Conservation (phyloP, 1,140 invertebrate species). For the Zaprionus africanus region DNA sequence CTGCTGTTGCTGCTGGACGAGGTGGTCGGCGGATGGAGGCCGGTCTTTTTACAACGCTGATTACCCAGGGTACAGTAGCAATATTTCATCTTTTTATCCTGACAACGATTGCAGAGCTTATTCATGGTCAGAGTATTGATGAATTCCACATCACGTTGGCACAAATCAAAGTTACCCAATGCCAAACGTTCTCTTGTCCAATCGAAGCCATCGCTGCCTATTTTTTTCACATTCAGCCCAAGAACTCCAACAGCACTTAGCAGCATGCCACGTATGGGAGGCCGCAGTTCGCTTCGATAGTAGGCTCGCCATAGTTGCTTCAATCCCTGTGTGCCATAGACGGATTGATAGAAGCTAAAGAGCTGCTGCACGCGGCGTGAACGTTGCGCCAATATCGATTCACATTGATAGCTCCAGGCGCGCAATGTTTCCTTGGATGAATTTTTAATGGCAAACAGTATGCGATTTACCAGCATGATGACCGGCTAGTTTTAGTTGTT, state of each 20-base stretch:
- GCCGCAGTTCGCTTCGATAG: constrained; percentile 80
- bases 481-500: constrained; percentile 66
- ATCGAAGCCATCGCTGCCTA: constrained; percentile 65
- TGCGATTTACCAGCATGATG: constrained; percentile 72
- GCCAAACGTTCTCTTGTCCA: constrained; percentile 72
- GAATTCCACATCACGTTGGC: constrained; percentile 71
- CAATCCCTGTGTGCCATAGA: constrained; percentile 87
- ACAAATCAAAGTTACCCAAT: constrained; percentile 71
- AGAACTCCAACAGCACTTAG: constrained; percentile 75
- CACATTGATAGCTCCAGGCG: constrained; percentile 87
- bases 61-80: constrained; percentile 86
- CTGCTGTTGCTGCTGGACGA: not conserved
- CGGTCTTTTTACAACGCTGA: constrained; percentile 86
- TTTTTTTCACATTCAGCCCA: constrained; percentile 61
- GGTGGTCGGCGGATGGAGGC: constrained; percentile 58
- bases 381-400: constrained; percentile 87
- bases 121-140: constrained; percentile 68
- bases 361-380: constrained; percentile 87
- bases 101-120: constrained; percentile 85
- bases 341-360: constrained; percentile 86
- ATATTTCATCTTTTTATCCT: constrained; percentile 86
- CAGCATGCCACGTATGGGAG: constrained; percentile 66
- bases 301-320: constrained; percentile 86
- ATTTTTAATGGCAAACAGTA: constrained; percentile 83
- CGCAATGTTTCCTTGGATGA: constrained; percentile 85